Conservation (phyloP, 2,888 invertebrate species). For the Rhodophaea formosa region DNA sequence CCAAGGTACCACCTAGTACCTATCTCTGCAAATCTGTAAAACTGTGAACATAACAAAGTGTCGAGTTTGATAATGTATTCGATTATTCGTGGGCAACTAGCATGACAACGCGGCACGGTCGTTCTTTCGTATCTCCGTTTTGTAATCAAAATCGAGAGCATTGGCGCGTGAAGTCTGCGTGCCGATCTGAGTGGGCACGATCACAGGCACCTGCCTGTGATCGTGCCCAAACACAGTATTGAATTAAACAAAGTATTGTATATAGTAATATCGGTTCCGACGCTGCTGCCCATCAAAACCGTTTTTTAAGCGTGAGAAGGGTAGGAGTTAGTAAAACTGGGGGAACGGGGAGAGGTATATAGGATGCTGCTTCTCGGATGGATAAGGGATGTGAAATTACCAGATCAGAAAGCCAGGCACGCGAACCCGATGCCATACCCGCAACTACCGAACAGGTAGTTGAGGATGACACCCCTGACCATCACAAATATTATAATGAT, state of each 20-base stretch:
- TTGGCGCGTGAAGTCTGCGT: slow-evolving; percentile 40
- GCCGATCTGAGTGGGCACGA: slow-evolving; percentile 40
- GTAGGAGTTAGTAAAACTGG: too few species aligned
- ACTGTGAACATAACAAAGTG: not conserved
- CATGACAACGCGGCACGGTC: slow-evolving; percentile 17
- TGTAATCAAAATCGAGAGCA: slow-evolving; percentile 30
- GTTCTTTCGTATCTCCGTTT: slow-evolving; percentile 16
- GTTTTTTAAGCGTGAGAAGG: too few species aligned
- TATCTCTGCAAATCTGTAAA: not conserved
- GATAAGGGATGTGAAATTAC: too few species aligned
- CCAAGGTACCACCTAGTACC: slow-evolving; percentile 10
- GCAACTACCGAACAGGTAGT: too few species aligned
- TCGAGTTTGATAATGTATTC: not conserved
- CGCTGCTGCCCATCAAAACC: too few species aligned
- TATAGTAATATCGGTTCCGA: too few species aligned
- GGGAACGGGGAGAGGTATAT: too few species aligned
- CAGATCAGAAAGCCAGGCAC: too few species aligned
- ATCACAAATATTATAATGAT: too few species aligned
- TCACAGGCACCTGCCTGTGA: slow-evolving; percentile 19
- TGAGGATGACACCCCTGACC: too few species aligned
- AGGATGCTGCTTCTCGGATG: too few species aligned
- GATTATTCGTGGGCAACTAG: slow-evolving; percentile 16
- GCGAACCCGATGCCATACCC: too few species aligned
- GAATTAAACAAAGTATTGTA: not conserved
- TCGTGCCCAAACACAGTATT: not conserved